Conservation (phyloP, 2,113 vertebrate species). For the Poeciliopsis turrubarensis region DNA sequence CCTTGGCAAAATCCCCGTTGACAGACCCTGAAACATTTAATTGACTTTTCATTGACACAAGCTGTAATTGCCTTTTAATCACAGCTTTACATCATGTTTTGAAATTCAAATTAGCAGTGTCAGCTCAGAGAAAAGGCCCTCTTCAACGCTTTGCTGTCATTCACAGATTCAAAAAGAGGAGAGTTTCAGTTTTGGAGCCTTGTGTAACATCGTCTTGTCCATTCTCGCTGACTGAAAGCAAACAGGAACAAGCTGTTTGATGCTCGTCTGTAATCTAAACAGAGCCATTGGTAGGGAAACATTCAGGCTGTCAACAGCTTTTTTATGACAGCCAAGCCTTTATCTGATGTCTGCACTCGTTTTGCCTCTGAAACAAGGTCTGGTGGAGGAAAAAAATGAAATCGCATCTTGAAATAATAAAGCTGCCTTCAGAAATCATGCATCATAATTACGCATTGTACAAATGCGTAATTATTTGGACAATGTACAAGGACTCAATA, state of each 20-base stretch:
- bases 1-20: conserved; percentile 28
- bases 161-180: conserved; percentile 31
- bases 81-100: conserved; percentile 78
- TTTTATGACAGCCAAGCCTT: background rate
- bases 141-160: conserved; percentile 45
- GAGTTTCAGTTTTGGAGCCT: conserved; percentile 35
- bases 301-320: background rate
- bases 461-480: background rate
- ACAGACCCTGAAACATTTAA: conserved; percentile 63
- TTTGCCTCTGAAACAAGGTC: background rate
- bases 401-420: background rate
- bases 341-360: background rate
- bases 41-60: conserved; percentile 69
- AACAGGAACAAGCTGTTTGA: background rate
- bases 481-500: too few species aligned
- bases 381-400: background rate
- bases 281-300: conserved; percentile 9
- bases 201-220: conserved; percentile 48
- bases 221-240: conserved; percentile 15
- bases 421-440: background rate
- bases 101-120: conserved; percentile 77
- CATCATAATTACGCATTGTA: background rate
- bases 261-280: conserved; percentile 12
- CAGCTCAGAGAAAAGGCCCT: conserved; percentile 52
- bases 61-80: conserved; percentile 80